Evolutionary conservation across 2,113 vertebrate species (phyloP).

Genomic region (Tychaedon coryphoeus): DNA sequence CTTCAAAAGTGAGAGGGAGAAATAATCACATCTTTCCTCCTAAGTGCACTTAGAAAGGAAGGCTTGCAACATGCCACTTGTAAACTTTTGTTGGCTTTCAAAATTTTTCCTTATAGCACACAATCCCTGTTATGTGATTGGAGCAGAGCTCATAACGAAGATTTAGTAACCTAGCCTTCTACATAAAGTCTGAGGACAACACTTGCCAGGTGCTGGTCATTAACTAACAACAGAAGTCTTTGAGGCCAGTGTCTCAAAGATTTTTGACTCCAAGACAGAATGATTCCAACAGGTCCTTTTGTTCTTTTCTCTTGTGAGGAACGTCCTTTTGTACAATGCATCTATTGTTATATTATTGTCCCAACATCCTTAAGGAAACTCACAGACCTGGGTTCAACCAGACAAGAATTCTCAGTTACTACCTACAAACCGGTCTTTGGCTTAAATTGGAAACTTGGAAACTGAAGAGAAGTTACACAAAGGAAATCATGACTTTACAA

Average conservation of each 20-base stretch:
- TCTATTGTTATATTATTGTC: background rate
- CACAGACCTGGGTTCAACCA: background rate
- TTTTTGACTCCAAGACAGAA: background rate
- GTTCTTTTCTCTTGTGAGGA: background rate
- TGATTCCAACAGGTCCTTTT: background rate
- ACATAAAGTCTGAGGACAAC: background rate
- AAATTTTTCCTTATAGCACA: background rate
- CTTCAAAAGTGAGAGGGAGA: background rate
- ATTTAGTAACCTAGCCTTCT: background rate
- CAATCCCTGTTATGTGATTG: background rate
- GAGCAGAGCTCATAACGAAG: background rate
- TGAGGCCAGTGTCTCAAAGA: background rate
- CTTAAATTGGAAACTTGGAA: accelerated
- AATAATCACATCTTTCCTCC: background rate
- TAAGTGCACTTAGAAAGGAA: background rate
- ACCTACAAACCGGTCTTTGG: background rate
- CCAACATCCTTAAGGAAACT: background rate
- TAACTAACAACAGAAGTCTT: background rate
- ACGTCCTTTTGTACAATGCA: background rate
- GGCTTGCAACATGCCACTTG: background rate
- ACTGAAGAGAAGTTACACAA: background rate
- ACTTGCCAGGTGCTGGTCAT: background rate
- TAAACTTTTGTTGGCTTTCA: background rate
- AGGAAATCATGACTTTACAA: background rate
- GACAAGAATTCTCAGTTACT: background rate